These are phyloP conservation scores for Thalassoma bifasciatum DNA, from an alignment of 2,113 vertebrate genomes.

Conservation along the genomic window DNA sequence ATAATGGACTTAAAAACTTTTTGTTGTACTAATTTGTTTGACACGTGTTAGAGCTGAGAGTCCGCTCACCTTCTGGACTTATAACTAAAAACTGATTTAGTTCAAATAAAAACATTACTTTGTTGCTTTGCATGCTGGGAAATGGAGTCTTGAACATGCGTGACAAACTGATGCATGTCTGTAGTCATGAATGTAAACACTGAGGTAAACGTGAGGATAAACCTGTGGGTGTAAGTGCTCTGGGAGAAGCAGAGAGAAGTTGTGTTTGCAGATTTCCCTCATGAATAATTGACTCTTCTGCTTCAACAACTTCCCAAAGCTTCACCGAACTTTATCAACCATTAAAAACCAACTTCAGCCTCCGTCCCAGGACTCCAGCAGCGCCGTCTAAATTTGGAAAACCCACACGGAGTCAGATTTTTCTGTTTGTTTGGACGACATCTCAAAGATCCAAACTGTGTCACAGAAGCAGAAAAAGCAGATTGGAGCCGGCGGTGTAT, in stretches of 20 bases:
- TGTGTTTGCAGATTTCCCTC: background rate
- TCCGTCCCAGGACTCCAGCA: background rate
- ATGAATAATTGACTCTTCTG: background rate
- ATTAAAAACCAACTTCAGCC: slow-evolving; percentile 16
- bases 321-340: background rate
- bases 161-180: too few species aligned
- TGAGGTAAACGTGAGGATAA: background rate
- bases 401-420: slow-evolving; percentile 34
- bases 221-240: too few species aligned
- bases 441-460: slow-evolving; percentile 56
- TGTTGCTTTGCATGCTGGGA: too few species aligned
- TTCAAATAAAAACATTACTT: too few species aligned
- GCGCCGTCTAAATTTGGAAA: slow-evolving; percentile 36
- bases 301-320: slow-evolving; percentile 3
- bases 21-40: too few species aligned
- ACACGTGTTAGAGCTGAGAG: too few species aligned
- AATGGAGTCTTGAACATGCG: too few species aligned
- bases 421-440: slow-evolving; percentile 55
- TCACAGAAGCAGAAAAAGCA: slow-evolving; percentile 42
- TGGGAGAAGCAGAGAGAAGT: background rate
- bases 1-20: too few species aligned
- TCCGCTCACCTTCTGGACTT: too few species aligned
- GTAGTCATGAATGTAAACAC: too few species aligned
- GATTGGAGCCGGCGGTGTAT: slow-evolving; percentile 38
- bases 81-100: too few species aligned